Conservation (phyloP, 2,888 invertebrate genomes). For the Agapetus fuscipes region DNA sequence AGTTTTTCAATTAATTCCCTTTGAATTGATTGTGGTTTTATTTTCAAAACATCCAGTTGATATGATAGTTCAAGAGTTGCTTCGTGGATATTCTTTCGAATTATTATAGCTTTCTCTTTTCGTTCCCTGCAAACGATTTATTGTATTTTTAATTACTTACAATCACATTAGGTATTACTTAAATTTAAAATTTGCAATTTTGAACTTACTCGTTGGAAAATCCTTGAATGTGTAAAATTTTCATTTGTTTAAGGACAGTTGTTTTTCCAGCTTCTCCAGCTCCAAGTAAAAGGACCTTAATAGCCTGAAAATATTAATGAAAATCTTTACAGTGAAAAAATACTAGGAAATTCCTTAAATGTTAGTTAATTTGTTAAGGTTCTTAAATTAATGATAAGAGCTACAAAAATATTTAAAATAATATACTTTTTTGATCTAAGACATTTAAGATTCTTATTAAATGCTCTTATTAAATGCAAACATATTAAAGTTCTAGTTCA, state of each 20-base stretch:
- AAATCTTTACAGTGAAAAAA: background rate
- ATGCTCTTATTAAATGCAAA: too few species aligned
- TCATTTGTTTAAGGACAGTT: conserved; percentile 81
- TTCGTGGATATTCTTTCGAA: conserved; percentile 65
- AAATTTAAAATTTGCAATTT: too few species aligned
- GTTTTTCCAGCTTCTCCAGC: conserved; percentile 80
- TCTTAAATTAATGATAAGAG: background rate
- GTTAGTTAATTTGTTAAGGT: too few species aligned
- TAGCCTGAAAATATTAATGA: conserved; percentile 28
- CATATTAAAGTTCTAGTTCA: too few species aligned
- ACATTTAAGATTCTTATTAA: too few species aligned
- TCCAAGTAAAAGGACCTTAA: conserved; percentile 54
- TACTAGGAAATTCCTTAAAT: background rate
- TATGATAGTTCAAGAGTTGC: conserved; percentile 57
- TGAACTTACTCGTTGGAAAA: conserved; percentile 57
- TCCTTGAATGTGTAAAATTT: conserved; percentile 71
- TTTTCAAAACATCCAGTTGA: too few species aligned
- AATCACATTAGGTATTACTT: too few species aligned
- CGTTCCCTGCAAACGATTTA: conserved; percentile 48
- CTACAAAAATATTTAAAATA: too few species aligned
- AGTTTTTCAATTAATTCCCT: too few species aligned
- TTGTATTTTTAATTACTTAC: conserved; percentile 1
- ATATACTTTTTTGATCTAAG: too few species aligned
- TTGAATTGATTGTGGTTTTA: too few species aligned
- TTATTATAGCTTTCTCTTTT: conserved; percentile 53